Base-by-base conservation (phyloP, 2,797 vertebrate genomes). In the Heliangelus exortis region DNA sequence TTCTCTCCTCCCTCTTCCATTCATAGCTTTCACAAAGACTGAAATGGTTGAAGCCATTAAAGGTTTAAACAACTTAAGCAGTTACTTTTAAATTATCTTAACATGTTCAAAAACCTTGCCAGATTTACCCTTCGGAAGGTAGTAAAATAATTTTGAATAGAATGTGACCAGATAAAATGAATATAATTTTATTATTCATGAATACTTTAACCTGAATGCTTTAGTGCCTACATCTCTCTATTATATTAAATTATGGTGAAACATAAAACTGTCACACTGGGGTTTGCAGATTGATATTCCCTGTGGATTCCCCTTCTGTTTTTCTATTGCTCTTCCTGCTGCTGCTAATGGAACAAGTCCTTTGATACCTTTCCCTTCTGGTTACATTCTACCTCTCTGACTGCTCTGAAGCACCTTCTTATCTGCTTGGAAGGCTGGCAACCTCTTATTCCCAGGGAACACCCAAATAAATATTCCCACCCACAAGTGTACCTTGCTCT, bases 111-210 rank as follows among this genome's bases (percentile, higher is more conserved):
- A 94, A 72, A 76, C 75, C 88, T 95, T 84, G 72, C 87, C 63
- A 92, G 53, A 86, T 95, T 97, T 95, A 91, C 87, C 74, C 73
- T 80, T 95, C 93, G 92, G 90, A 95, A 94, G 81, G 71, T n/a
- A 86, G 71, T 93, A 94, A 97, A 97, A 96, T 95, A 95, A 97
- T 96, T 97, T 96, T 95, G 86, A 96, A 96, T 93, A 92, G 93
- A 89, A 96, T 84, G 74, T 93, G 96, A 93, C 89, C 84, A 91
- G 66, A 92, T 95, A 93, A 95, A 94, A 96, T 84, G 89, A 96
- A 95, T 75, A 89, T 95, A 90, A 96, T 95, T 96, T 96, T 95
- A 97, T 95, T 95, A 96, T 95, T 96, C 96, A 96, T 91, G 92
- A 96, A 96, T 78, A 90, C 87, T 88, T 95, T 96, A 94, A 95